Conservation (phyloP, 1,140 invertebrate species). For the Grapholita molesta region DNA sequence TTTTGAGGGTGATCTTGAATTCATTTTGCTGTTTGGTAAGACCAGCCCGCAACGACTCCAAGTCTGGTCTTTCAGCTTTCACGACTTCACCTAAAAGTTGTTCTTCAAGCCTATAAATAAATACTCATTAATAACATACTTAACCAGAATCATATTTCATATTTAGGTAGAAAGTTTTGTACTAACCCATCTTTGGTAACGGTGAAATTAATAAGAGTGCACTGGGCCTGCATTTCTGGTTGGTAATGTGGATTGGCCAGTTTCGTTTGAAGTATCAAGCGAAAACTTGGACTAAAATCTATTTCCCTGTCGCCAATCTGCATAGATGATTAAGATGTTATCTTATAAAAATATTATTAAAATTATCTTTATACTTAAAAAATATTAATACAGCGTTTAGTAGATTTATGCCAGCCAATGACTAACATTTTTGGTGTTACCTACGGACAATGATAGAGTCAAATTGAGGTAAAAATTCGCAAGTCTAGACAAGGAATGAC, state of each 20-base stretch:
- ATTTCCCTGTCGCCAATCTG: slow-evolving; percentile 95
- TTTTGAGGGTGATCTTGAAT: slow-evolving; percentile 95
- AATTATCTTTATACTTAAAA: too few species aligned
- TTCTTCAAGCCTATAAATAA: slow-evolving; percentile 85
- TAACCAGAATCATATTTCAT: not conserved
- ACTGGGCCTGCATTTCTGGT: slow-evolving; percentile 97
- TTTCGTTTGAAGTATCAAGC: slow-evolving; percentile 95
- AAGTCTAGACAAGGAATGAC: too few species aligned
- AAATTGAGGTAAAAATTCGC: too few species aligned
- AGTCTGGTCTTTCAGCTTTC: slow-evolving; percentile 94
- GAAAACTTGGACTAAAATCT: slow-evolving; percentile 90
- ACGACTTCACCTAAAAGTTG: slow-evolving; percentile 96
- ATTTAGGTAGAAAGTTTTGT: not conserved
- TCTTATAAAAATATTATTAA: too few species aligned
- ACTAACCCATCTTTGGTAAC: slow-evolving; percentile 90
- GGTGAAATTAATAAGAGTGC: slow-evolving; percentile 96
- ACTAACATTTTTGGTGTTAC: too few species aligned
- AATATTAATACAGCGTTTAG: too few species aligned
- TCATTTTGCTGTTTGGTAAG: slow-evolving; percentile 96
- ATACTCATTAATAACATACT: not conserved
- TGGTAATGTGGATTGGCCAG: slow-evolving; percentile 97
- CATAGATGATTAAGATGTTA: too few species aligned
- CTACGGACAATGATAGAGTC: too few species aligned
- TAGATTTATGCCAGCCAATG: too few species aligned
- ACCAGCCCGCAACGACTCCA: slow-evolving; percentile 86